Evolutionary conservation across 2,888 invertebrate genomes (phyloP), one percentile per base, ranked within the genome.

Genomic region (Seira ritae): DNA sequence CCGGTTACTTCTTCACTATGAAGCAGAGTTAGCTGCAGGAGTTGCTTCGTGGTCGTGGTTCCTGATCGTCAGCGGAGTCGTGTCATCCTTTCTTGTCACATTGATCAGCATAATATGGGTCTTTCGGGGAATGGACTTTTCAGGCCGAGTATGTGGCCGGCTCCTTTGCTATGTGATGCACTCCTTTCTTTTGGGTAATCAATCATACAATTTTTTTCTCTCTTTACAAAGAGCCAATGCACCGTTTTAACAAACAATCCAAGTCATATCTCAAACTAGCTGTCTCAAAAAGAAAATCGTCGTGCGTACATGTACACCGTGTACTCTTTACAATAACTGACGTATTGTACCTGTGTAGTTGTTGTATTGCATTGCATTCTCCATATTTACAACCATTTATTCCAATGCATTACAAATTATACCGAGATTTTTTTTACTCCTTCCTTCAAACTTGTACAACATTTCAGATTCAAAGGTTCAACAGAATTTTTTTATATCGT

Each of bases 161-260:
- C 87, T 89, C 71, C 84, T 89, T 37, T 89, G 89, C 85, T 89
- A 89, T 83, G 85, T 89, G 72, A 88, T 89, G 88, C 89, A 89
- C 85, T 87, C 87, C 50, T 81, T 87, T 70, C 82, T 88, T 50
- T 78, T 89, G 69, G 89, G 89, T 87, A 86, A 85, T 76, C 82
- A 82, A 82, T 82, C 82, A 82, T 82, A 72, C 62, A n/a, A 17
- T 55, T 31, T 31, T 31, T 31, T 31, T 31, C 31, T 31, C 8
- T 31, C 31, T 31, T 31, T n/a, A n/a, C n/a, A n/a, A n/a, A n/a
- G 31, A 31, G 31, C 31, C 8, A 8, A 55, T 55, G 55, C 55
- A 55, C 55, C 55, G 55, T 55, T 55, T 55, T 55, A 55, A 55
- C 55, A 55, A 55, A 55, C 55, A 55, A 55, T 55, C 55, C 17